A percentile compares a stretch with the other conserved stretches of the same genome.
Evolutionary conservation across 1,140 invertebrate species (phyloP).

Genomic region (Lysiphlebus fabarum): DNA sequence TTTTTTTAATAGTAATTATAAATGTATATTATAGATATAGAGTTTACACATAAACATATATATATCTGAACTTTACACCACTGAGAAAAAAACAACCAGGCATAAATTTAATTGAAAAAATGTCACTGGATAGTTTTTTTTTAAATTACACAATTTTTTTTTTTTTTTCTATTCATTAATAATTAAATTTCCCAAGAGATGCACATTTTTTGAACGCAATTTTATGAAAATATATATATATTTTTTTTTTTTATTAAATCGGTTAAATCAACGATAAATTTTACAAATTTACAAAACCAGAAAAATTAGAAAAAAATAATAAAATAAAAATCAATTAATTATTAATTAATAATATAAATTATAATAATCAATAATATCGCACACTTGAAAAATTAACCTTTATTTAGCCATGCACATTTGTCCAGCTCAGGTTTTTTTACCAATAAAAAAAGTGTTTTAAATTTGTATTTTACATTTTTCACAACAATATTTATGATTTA

Average conservation of each 20-base stretch:
- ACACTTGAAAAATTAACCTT: slow-evolving; percentile 12
- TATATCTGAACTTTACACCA: too few species aligned
- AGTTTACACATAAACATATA: too few species aligned
- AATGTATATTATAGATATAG: too few species aligned
- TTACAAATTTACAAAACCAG: slow-evolving; percentile 1
- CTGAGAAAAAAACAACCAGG: too few species aligned
- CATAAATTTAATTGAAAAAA: too few species aligned
- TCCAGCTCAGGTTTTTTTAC: slow-evolving; percentile 16
- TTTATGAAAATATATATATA: too few species aligned
- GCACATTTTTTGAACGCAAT: slow-evolving; percentile 1
- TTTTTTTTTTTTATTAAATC: too few species aligned
- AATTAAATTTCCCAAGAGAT: slow-evolving; percentile 5
- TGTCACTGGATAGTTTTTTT: not conserved
- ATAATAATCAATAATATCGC: slow-evolving; percentile 10
- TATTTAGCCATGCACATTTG: slow-evolving; percentile 9
- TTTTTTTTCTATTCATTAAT: slow-evolving; percentile 12
- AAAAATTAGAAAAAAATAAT: not conserved
- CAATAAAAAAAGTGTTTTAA: slow-evolving; percentile 17
- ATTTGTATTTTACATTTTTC: slow-evolving; percentile 3
- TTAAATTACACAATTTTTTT: slow-evolving; percentile 11
- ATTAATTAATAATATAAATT: too few species aligned
- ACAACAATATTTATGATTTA: not conserved
- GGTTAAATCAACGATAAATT: slow-evolving; percentile 13
- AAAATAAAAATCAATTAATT: too few species aligned
- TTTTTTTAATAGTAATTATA: too few species aligned